Percentiles rank a stretch among this genome's conserved stretches.
These are phyloP conservation scores for Pristionchus maxplancki DNA, from an alignment of 2,888 invertebrate genomes.

Conservation along the genomic window DNA sequence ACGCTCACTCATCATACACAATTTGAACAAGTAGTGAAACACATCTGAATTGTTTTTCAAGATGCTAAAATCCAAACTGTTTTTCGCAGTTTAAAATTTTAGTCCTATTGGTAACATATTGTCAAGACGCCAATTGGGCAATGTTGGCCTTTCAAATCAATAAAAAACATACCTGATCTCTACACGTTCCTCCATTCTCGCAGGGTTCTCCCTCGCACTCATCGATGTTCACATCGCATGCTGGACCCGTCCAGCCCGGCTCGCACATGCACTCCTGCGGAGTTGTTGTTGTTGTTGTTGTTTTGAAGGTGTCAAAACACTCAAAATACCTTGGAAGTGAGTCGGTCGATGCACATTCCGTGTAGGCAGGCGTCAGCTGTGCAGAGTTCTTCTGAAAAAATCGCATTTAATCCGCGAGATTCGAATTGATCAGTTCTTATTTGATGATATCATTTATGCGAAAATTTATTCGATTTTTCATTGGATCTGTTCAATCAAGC, in stretches of 20 bases:
- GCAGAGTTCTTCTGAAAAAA: constrained; percentile 86
- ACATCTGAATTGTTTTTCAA: background rate
- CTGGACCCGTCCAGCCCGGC: constrained; percentile 89
- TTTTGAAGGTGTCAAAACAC: background rate
- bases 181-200: constrained; percentile 92
- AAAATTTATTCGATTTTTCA: too few relatives aligned
- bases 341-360: constrained; percentile 86
- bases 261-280: constrained; percentile 88
- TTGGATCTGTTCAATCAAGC: too few relatives aligned
- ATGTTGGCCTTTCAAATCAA: too few relatives aligned
- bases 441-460: too few relatives aligned
- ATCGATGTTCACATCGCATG: constrained; percentile 83
- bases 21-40: background rate
- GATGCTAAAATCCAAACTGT: too few relatives aligned
- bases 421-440: background rate
- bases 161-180: constrained; percentile 75
- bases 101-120: too few relatives aligned
- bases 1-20: background rate
- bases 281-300: background rate
- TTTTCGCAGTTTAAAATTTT: too few relatives aligned
- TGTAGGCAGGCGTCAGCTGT: constrained; percentile 87
- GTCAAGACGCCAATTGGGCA: too few relatives aligned
- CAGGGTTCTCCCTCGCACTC: constrained; percentile 93
- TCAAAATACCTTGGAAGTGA: constrained; percentile 45
- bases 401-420: background rate